Evolutionary conservation across 2,888 invertebrate species (phyloP).

Genomic region (Habroteleia sp.): DNA sequence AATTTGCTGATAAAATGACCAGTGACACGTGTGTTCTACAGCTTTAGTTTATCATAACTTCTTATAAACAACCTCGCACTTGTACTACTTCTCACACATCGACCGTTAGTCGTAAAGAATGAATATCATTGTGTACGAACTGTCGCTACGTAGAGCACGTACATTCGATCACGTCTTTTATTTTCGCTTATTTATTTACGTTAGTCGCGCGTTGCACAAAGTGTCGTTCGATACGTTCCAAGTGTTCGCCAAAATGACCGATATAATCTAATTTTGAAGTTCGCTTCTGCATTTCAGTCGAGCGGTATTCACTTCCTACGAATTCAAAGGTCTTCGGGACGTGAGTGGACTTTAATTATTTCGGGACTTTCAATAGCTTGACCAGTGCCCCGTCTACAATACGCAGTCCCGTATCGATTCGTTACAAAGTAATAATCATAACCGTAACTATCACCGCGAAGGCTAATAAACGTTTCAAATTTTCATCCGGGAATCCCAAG

Average conservation of each 20-base stretch:
- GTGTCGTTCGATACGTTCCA: slow-evolving; percentile 7
- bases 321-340: slow-evolving; percentile 31
- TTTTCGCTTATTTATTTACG: slow-evolving; percentile 24
- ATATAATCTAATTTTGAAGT: slow-evolving; percentile 42
- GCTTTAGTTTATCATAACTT: slow-evolving; percentile 27
- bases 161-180: slow-evolving; percentile 7
- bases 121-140: slow-evolving; percentile 21
- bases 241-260: slow-evolving; percentile 30
- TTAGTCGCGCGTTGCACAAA: slow-evolving; percentile 8
- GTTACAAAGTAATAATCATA: slow-evolving; percentile 44
- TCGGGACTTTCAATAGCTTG: slow-evolving; percentile 44
- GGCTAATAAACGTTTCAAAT: slow-evolving; percentile 74
- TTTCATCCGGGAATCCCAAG: slow-evolving; percentile 70
- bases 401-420: slow-evolving; percentile 47
- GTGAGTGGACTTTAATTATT: slow-evolving; percentile 53
- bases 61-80: slow-evolving; percentile 56
- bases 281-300: slow-evolving; percentile 15
- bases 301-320: slow-evolving; percentile 12
- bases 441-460: slow-evolving; percentile 51
- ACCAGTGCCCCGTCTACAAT: slow-evolving; percentile 37
- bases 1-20: background rate
- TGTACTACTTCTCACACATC: slow-evolving; percentile 58
- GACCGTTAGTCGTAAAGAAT: slow-evolving; percentile 21
- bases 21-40: background rate
- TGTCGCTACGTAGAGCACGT: slow-evolving; percentile 19